Evolutionary conservation across 2,888 invertebrate species (phyloP).

Genomic region (Pristionchus mayeri): DNA sequence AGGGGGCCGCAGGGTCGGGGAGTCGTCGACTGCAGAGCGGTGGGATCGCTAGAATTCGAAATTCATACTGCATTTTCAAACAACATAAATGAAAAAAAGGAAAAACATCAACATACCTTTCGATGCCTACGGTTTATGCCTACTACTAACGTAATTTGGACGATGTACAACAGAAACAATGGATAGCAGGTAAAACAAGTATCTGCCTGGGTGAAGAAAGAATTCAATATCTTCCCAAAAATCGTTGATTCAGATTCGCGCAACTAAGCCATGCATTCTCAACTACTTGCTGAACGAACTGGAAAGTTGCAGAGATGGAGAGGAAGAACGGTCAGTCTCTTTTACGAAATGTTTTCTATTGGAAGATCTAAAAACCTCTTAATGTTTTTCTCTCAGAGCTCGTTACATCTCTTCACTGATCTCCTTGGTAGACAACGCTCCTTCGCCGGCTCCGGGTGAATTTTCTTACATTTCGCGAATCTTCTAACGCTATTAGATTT

Average conservation of each 20-base stretch:
- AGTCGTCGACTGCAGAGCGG: conserved; percentile 20
- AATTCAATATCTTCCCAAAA: too few relatives aligned
- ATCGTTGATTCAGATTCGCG: neutral
- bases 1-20: conserved; percentile 12
- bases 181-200: too few relatives aligned
- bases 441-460: neutral
- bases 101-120: too few relatives aligned
- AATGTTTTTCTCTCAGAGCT: neutral
- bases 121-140: too few relatives aligned
- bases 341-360: neutral
- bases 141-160: too few relatives aligned
- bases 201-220: too few relatives aligned
- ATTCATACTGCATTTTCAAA: neutral
- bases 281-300: conserved; percentile 46
- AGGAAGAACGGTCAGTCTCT: neutral
- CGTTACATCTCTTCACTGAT: conserved; percentile 3
- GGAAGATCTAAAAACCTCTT: too few relatives aligned
- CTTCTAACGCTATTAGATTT: neutral
- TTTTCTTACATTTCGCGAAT: neutral
- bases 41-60: neutral
- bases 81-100: neutral
- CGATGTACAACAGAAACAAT: too few relatives aligned
- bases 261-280: neutral
- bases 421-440: neutral
- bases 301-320: neutral